phyloP scores from a whole-genome alignment of 2,888 invertebrate species.

The Achlya flavicornis region DNA sequence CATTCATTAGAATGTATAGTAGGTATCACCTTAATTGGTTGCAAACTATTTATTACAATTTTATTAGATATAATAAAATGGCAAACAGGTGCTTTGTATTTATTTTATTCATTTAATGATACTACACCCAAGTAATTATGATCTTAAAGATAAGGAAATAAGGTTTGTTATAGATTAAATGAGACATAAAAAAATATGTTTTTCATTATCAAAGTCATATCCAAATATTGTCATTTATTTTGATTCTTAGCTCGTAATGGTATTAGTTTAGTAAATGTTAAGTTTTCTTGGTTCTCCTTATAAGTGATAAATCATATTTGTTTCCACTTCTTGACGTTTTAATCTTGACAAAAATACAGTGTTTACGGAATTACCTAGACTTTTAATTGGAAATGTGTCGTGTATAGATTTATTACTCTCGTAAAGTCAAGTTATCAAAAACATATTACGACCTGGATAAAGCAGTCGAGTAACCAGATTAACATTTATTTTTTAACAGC shows the following conservation, averaged over 20 bases:
- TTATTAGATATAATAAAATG: neutral
- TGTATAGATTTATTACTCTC: neutral
- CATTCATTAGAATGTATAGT: too few relatives aligned
- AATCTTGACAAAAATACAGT: conserved; percentile 1
- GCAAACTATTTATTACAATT: neutral
- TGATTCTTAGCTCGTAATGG: neutral
- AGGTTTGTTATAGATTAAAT: neutral
- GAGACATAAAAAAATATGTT: too few relatives aligned
- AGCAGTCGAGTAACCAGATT: too few relatives aligned
- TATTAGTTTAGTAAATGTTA: neutral
- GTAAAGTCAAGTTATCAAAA: neutral
- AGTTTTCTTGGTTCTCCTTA: neutral
- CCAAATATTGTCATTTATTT: neutral
- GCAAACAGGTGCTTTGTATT: too few relatives aligned
- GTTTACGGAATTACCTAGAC: neutral
- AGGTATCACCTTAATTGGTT: too few relatives aligned
- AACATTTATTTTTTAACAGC: too few relatives aligned
- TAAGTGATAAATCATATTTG: neutral
- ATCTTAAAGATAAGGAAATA: neutral
- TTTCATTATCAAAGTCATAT: neutral
- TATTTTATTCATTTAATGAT: neutral
- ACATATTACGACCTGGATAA: too few relatives aligned
- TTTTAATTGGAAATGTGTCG: neutral
- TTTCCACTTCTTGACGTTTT: neutral
- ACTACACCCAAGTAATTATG: neutral